A percentile compares a stretch with the other conserved stretches of the same genome.
Conservation (phyloP, 2,113 vertebrate genomes). For the Anolis sagrei region DNA sequence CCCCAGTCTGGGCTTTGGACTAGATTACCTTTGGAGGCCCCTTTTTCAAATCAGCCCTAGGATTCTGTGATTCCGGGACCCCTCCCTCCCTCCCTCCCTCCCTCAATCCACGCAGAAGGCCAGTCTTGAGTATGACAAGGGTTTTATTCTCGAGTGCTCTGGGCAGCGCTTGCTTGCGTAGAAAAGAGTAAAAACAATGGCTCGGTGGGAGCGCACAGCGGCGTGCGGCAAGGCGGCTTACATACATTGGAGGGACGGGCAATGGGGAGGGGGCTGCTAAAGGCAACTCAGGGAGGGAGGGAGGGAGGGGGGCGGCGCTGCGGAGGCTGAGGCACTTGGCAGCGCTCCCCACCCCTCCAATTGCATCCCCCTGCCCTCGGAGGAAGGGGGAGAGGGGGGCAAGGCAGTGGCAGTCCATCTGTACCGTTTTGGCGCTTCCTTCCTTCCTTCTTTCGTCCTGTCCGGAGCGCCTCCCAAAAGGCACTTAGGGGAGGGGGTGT, state of each 20-base stretch:
- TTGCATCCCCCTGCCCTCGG: too few relatives aligned
- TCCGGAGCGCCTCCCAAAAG: not conserved
- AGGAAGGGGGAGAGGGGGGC: too few relatives aligned
- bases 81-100: too few relatives aligned
- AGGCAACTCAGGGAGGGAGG: too few relatives aligned
- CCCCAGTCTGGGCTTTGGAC: too few relatives aligned
- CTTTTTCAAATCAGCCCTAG: too few relatives aligned
- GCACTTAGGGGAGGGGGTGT: not conserved
- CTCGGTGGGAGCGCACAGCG: not conserved
- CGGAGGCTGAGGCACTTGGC: not conserved
- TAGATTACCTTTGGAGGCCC: too few relatives aligned
- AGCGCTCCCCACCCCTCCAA: not conserved
- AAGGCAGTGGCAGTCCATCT: slow-evolving; percentile 1
- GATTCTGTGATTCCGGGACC: too few relatives aligned
- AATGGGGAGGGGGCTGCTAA: not conserved
- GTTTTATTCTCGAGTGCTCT: not conserved
- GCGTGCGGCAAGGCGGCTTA: not conserved
- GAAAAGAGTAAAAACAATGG: not conserved
- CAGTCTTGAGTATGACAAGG: not conserved
- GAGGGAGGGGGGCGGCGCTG: not conserved
- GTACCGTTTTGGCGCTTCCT: slow-evolving; percentile 51
- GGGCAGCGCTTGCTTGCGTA: not conserved
- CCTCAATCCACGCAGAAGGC: too few relatives aligned
- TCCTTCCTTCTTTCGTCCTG: too few relatives aligned
- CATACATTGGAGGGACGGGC: not conserved